Conservation (phyloP, 2,797 vertebrate genomes). For the Threskiornis aethiopicus region DNA sequence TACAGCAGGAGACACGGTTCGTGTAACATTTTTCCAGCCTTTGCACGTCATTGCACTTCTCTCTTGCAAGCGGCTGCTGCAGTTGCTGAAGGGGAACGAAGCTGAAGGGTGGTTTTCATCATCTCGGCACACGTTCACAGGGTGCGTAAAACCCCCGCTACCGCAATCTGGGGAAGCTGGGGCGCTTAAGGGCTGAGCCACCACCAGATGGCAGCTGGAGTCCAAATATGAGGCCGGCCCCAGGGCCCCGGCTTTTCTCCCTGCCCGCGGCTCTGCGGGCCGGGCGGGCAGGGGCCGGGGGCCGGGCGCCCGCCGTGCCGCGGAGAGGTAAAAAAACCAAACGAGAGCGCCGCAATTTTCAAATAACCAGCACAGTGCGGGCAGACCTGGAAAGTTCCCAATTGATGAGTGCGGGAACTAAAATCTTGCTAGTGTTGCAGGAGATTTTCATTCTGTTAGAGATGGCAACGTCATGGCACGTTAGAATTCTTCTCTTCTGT, state of each 20-base stretch:
- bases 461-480: rapidly evolving
- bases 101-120: rapidly evolving
- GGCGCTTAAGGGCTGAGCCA: not conserved
- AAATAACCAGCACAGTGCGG: rapidly evolving
- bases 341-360: rapidly evolving
- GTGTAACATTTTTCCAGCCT: not conserved
- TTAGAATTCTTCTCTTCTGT: not conserved
- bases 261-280: too few relatives aligned
- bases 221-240: not conserved
- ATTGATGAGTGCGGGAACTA: not conserved
- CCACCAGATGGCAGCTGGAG: conserved; percentile 46
- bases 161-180: too few relatives aligned
- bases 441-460: not conserved
- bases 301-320: not conserved
- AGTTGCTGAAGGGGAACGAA: not conserved
- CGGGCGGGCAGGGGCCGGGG: too few relatives aligned
- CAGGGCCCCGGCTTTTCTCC: not conserved
- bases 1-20: not conserved
- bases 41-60: rapidly evolving
- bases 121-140: rapidly evolving
- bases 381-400: not conserved
- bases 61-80: not conserved
- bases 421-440: rapidly evolving
- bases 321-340: too few relatives aligned
- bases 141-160: rapidly evolving